Percentiles rank a stretch among this genome's conserved stretches.
Evolutionary conservation across 1,140 invertebrate genomes (phyloP).

Genomic region (Cyrtorhinus lividipennis): DNA sequence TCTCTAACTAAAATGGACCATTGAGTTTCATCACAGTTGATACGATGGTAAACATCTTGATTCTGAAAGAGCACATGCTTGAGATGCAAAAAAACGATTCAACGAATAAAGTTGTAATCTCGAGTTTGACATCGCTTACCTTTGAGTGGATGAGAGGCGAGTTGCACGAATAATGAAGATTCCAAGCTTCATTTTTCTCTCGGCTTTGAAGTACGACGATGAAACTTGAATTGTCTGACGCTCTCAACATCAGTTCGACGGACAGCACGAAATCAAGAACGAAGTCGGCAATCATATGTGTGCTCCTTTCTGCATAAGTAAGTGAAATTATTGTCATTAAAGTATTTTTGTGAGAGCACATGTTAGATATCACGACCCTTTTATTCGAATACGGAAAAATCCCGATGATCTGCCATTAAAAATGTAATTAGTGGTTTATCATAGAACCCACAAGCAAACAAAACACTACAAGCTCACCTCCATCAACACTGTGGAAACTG

Average conservation of each 20-base stretch:
- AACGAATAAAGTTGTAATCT: background rate
- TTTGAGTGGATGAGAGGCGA: slow-evolving; percentile 54
- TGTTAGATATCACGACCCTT: too few species aligned
- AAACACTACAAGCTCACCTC: too few species aligned
- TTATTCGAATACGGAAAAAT: too few species aligned
- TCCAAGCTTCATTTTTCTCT: slow-evolving; percentile 58
- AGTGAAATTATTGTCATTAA: too few species aligned
- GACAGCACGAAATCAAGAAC: slow-evolving; percentile 61
- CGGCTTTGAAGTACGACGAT: slow-evolving; percentile 61
- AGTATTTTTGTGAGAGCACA: too few species aligned
- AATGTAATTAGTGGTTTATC: too few species aligned
- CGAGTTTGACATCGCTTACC: too few species aligned
- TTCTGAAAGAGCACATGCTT: slow-evolving; percentile 33
- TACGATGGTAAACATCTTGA: slow-evolving; percentile 72
- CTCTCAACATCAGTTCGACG: slow-evolving; percentile 52
- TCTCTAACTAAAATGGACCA: slow-evolving; percentile 80
- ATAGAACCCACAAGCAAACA: too few species aligned
- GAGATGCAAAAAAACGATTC: background rate
- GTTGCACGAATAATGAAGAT: slow-evolving; percentile 68
- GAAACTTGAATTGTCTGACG: slow-evolving; percentile 44
- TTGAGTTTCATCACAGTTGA: slow-evolving; percentile 43
- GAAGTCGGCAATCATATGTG: slow-evolving; percentile 46
- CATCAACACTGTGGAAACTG: slow-evolving; percentile 4
- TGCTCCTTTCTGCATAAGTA: background rate
- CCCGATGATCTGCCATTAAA: too few species aligned